Evolutionary conservation across 2,797 vertebrate genomes (phyloP).

Genomic region (Tragopan temminckii): DNA sequence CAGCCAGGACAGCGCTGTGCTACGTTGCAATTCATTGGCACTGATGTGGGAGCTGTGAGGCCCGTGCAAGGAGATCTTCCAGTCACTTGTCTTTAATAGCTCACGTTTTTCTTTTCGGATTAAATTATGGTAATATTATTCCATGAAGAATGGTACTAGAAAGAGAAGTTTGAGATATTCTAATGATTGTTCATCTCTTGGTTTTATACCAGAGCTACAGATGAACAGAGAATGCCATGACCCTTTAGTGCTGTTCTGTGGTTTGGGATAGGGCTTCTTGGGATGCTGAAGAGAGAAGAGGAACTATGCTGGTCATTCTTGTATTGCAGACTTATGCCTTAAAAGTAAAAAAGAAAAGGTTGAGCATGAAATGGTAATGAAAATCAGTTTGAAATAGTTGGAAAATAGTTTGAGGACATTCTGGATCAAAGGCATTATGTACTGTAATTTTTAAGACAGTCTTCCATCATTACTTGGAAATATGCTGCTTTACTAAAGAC

Average conservation of each 20-base stretch:
- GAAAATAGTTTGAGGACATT: background rate
- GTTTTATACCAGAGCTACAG: background rate
- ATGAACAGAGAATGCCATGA: rapidly evolving
- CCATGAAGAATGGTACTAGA: background rate
- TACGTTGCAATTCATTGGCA: background rate
- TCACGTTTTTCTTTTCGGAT: background rate
- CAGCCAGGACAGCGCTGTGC: background rate
- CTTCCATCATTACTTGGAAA: background rate
- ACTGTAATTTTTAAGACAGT: background rate
- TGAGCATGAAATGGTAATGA: rapidly evolving
- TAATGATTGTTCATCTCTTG: background rate
- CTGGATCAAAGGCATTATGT: background rate
- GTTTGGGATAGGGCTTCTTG: background rate
- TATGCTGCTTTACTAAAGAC: background rate
- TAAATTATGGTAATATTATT: background rate
- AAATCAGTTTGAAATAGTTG: background rate
- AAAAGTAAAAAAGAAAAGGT: background rate
- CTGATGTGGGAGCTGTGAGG: rapidly evolving
- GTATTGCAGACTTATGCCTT: background rate
- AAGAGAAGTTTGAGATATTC: background rate
- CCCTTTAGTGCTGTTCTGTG: background rate
- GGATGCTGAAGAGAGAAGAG: background rate
- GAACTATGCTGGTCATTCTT: background rate
- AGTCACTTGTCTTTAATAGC: background rate
- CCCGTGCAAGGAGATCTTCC: background rate